Conservation (phyloP, 2,113 vertebrate species). For the Platysternon megacephalum region DNA sequence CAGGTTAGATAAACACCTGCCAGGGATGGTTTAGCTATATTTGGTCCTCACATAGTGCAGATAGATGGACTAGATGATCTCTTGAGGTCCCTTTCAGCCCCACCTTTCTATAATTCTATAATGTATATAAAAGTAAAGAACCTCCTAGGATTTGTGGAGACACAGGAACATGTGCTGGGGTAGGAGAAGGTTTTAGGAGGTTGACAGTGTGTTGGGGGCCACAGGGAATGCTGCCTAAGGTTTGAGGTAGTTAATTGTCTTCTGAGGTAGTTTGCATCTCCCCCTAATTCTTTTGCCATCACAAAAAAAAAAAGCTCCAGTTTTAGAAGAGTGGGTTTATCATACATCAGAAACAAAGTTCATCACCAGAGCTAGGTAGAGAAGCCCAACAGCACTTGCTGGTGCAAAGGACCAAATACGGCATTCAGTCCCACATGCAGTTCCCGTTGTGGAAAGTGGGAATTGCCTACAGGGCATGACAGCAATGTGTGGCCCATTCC, state of each 20-base stretch:
- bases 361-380: not conserved
- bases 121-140: not conserved
- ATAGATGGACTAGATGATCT: not conserved
- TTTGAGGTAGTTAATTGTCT: not conserved
- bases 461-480: not conserved
- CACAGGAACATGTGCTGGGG: not conserved
- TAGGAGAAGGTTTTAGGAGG: not conserved
- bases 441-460: not conserved
- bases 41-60: not conserved
- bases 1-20: not conserved
- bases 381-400: not conserved
- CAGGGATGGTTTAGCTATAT: not conserved
- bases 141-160: not conserved
- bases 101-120: not conserved
- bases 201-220: not conserved
- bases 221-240: not conserved
- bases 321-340: not conserved
- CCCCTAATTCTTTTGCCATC: not conserved
- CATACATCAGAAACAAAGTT: not conserved
- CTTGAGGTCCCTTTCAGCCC: not conserved
- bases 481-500: not conserved
- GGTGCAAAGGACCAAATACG: not conserved
- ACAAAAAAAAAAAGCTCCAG: not conserved
- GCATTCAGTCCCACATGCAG: not conserved
- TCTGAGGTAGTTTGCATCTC: not conserved